These are phyloP conservation scores for Caenorhabditis sulstoni DNA, from an alignment of 2,888 invertebrate species.

Conservation along the genomic window DNA sequence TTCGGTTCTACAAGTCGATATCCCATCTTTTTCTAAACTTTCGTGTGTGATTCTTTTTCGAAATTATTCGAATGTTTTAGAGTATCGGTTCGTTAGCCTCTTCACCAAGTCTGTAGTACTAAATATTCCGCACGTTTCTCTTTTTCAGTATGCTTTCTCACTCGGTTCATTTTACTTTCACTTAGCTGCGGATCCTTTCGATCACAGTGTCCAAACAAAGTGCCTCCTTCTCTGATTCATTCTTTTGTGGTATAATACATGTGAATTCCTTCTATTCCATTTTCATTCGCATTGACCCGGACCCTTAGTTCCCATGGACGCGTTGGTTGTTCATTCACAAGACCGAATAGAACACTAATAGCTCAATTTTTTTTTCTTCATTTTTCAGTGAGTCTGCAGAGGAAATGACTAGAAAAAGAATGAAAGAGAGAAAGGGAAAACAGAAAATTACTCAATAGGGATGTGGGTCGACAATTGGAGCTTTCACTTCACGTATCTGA, in stretches of 20 bases:
- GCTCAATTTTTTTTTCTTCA: too few species aligned
- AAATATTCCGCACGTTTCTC: not conserved
- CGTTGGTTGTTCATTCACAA: too few species aligned
- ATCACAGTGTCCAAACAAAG: not conserved
- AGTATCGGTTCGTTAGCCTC: not conserved
- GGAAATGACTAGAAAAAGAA: not conserved
- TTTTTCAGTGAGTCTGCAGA: not conserved
- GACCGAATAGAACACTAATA: too few species aligned
- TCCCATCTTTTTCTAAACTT: slow-evolving; percentile 10
- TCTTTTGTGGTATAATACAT: slow-evolving; percentile 28
- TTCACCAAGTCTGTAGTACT: not conserved
- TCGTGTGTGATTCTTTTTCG: slow-evolving; percentile 15
- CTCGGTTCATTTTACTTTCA: slow-evolving; percentile 31
- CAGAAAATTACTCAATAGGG: not conserved
- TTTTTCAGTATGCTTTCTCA: slow-evolving; percentile 12
- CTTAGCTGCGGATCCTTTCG: slow-evolving; percentile 4
- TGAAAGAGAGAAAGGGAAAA: slow-evolving; percentile 9
- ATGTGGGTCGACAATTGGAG: not conserved
- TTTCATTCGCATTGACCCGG: not conserved
- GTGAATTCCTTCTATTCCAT: slow-evolving; percentile 7
- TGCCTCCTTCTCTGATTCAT: slow-evolving; percentile 13
- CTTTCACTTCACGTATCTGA: slow-evolving; percentile 23
- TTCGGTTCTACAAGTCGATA: not conserved
- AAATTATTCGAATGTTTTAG: slow-evolving; percentile 8
- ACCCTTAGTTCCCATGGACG: too few species aligned